Conservation (phyloP, 1,140 invertebrate genomes). For the Drosophila sulfurigaster region DNA sequence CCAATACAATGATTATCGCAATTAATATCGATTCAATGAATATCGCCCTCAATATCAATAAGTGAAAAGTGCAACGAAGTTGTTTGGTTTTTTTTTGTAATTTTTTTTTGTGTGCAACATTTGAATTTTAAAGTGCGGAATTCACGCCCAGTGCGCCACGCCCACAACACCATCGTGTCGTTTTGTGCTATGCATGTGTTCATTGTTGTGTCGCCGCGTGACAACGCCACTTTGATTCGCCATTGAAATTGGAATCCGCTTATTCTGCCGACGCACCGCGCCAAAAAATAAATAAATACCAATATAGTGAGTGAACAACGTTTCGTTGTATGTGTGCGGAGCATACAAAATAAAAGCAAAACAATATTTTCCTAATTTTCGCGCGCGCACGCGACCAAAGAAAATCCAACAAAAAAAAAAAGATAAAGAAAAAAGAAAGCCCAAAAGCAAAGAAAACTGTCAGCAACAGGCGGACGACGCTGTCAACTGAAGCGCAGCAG, state of each 20-base stretch:
- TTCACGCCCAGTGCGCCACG: constrained; percentile 10
- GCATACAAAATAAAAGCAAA: constrained; percentile 59
- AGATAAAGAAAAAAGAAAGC: constrained; percentile 3
- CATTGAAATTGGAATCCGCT: constrained; percentile 77
- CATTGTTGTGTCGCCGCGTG: constrained; percentile 22
- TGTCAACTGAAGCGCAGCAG: constrained; percentile 31
- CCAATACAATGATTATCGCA: too few species aligned
- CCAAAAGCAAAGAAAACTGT: constrained; percentile 72
- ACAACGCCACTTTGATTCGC: constrained; percentile 60
- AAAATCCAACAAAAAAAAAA: constrained; percentile 45
- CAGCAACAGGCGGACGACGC: constrained; percentile 65
- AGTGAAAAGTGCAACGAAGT: too few species aligned
- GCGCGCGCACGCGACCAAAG: constrained; percentile 72
- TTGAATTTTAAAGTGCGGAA: neutral
- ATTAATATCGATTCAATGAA: too few species aligned
- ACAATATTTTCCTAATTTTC: constrained; percentile 82
- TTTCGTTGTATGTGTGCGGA: neutral
- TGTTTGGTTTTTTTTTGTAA: too few species aligned
- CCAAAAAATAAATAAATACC: constrained; percentile 52
- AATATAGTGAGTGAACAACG: constrained; percentile 26
- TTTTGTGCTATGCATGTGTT: constrained; percentile 10
- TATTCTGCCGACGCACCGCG: constrained; percentile 29
- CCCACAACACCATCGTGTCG: constrained; percentile 9
- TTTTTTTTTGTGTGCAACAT: neutral
- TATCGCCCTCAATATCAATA: too few species aligned